These are phyloP conservation scores for Drosophila elegans DNA, from an alignment of 1,140 invertebrate species.

Conservation along the genomic window DNA sequence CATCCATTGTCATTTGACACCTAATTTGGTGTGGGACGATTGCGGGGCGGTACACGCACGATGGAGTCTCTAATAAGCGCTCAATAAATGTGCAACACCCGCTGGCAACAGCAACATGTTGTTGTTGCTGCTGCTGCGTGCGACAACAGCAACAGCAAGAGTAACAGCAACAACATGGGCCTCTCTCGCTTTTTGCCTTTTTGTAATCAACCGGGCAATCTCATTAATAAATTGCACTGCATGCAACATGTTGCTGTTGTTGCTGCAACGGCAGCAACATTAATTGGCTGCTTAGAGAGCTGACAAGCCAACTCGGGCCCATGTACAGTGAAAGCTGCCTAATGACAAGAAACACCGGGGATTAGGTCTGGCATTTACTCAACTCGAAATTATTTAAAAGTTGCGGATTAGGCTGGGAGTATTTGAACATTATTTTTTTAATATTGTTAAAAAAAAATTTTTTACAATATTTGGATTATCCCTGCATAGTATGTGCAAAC, in stretches of 20 bases:
- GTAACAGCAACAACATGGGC: slow-evolving; percentile 47
- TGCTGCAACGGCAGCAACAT: slow-evolving; percentile 64
- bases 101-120: slow-evolving; percentile 75
- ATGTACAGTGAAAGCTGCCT: slow-evolving; percentile 35
- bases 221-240: slow-evolving; percentile 84
- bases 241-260: slow-evolving; percentile 73
- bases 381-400: too few species aligned
- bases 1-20: slow-evolving; percentile 81
- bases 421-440: not conserved
- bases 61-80: slow-evolving; percentile 73
- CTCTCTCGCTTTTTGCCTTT: slow-evolving; percentile 32
- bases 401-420: not conserved
- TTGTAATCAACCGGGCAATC: slow-evolving; percentile 82
- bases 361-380: not conserved
- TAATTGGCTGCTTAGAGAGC: slow-evolving; percentile 77
- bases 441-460: too few species aligned
- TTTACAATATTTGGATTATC: too few species aligned
- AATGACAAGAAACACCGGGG: slow-evolving; percentile 4
- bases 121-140: slow-evolving; percentile 45
- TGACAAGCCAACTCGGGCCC: slow-evolving; percentile 59
- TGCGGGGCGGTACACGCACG: slow-evolving; percentile 53
- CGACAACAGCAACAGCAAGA: slow-evolving; percentile 66
- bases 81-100: slow-evolving; percentile 83
- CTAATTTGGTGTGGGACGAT: slow-evolving; percentile 62
- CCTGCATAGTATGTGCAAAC: not conserved